Conservation (phyloP, 2,113 vertebrate genomes). For the Scalopus aquaticus region DNA sequence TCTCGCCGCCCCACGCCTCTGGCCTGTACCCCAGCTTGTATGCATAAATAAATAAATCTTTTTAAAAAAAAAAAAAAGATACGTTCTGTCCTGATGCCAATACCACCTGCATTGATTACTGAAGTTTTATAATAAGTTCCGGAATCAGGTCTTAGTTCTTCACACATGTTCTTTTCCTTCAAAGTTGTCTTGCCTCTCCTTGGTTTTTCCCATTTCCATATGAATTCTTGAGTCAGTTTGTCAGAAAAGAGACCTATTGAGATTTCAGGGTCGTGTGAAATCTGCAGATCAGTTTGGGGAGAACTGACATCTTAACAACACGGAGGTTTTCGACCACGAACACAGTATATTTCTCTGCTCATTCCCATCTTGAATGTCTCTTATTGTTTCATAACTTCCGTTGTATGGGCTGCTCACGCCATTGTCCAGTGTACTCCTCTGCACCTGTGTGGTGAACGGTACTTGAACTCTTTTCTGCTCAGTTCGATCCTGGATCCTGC, state of each 20-base stretch:
- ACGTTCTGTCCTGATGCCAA: no score
- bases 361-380: neutral
- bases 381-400: neutral
- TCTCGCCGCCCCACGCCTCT: no score
- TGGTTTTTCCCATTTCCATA: neutral
- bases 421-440: neutral
- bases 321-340: neutral
- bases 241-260: neutral
- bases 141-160: neutral
- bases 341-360: neutral
- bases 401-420: neutral
- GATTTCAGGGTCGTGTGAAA: neutral
- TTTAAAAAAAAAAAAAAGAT: no score
- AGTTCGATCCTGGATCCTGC: no score
- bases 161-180: neutral
- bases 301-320: neutral
- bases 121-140: neutral
- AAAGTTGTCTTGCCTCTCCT: neutral
- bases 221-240: neutral
- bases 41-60: no score
- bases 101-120: neutral
- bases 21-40: no score
- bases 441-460: neutral
- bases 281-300: neutral
- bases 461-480: no score